Conservation (phyloP, 1,140 invertebrate species). For the Onthophagus taurus region DNA sequence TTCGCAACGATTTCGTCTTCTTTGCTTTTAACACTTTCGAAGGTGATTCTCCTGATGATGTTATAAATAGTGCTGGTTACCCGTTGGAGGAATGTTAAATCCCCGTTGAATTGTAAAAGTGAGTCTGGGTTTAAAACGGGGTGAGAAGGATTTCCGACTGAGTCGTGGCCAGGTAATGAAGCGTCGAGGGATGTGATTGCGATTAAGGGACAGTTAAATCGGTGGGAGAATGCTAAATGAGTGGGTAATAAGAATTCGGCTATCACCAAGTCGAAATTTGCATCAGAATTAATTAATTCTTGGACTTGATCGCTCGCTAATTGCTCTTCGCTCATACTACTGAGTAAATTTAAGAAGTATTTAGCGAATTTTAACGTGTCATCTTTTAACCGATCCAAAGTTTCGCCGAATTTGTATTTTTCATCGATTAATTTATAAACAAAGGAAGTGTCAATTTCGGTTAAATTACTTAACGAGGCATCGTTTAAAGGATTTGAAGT, state of each 20-base stretch:
- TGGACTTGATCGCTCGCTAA: slow-evolving; percentile 17
- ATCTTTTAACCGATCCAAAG: not conserved
- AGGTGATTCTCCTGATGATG: slow-evolving; percentile 15
- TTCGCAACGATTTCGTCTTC: slow-evolving; percentile 34
- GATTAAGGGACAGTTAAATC: slow-evolving; percentile 29
- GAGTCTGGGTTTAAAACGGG: slow-evolving; percentile 39
- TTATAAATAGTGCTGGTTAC: slow-evolving; percentile 24
- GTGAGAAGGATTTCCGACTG: slow-evolving; percentile 38
- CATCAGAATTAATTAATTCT: slow-evolving; percentile 16
- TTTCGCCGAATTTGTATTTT: slow-evolving; percentile 8
- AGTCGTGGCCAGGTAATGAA: slow-evolving; percentile 19
- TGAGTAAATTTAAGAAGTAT: not conserved
- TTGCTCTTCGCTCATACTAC: slow-evolving; percentile 9
- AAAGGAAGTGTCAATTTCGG: slow-evolving; percentile 25
- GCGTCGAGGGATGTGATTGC: slow-evolving; percentile 22
- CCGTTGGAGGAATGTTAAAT: slow-evolving; percentile 37
- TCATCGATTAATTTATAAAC: slow-evolving; percentile 14
- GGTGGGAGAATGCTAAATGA: slow-evolving; percentile 17
- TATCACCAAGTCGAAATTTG: slow-evolving; percentile 17
- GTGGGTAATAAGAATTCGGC: slow-evolving; percentile 23
- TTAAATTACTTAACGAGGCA: slow-evolving; percentile 21
- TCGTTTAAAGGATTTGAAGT: slow-evolving; percentile 26
- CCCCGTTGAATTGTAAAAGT: slow-evolving; percentile 26
- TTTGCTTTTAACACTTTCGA: slow-evolving; percentile 12
- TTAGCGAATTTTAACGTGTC: slow-evolving; percentile 7